phyloP scores from a whole-genome alignment of 2,113 vertebrate genomes.

The Gallinago undulata region DNA sequence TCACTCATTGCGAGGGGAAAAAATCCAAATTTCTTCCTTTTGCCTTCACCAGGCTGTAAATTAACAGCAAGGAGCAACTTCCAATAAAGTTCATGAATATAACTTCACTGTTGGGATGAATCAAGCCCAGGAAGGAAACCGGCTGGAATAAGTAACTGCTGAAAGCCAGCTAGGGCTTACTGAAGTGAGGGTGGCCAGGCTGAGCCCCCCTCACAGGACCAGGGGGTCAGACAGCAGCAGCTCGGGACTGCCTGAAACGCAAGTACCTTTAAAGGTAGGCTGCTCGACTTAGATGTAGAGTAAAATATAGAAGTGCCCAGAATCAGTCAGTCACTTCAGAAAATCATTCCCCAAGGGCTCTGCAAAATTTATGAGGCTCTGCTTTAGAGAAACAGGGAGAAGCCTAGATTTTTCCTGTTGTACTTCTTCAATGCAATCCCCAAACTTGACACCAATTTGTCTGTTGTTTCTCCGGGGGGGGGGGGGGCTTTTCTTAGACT shows the following conservation, averaged over 20 bases:
- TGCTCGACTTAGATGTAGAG: rapidly evolving
- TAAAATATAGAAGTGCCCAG: neutral
- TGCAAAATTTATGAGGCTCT: neutral
- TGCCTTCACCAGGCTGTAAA: conserved; percentile 13
- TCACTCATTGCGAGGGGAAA: neutral
- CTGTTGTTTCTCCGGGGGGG: neutral
- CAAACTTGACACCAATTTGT: neutral
- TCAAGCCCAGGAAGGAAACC: neutral
- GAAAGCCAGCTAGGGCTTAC: neutral
- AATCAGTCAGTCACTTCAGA: neutral
- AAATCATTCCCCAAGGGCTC: neutral
- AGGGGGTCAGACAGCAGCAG: neutral
- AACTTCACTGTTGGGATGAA: neutral
- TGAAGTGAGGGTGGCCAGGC: rapidly evolving
- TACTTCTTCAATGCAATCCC: neutral
- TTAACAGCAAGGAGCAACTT: neutral
- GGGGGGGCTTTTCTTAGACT: neutral
- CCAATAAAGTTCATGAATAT: neutral
- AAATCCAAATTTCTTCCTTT: neutral
- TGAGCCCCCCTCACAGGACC: neutral
- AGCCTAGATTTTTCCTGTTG: neutral
- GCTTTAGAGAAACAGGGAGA: neutral
- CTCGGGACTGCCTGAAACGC: neutral
- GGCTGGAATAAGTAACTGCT: neutral
- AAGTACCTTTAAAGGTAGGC: neutral